A percentile compares a stretch with the other conserved stretches of the same genome.
phyloP scores from a whole-genome alignment of 2,797 vertebrate genomes.

The Protonibea diacanthus region DNA sequence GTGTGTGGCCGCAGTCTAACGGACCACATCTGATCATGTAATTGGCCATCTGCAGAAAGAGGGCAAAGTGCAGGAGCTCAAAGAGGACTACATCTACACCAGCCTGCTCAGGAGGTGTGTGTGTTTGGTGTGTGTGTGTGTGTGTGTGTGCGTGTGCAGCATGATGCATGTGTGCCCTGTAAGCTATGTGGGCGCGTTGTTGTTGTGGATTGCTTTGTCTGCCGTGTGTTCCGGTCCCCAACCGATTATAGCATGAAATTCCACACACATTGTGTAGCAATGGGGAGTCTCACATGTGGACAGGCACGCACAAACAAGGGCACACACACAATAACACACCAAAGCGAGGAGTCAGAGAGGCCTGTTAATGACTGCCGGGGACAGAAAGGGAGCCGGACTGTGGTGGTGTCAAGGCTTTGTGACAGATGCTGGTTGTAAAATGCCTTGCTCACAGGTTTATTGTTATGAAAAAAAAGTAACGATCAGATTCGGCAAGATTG shows the following conservation, averaged over 20 bases:
- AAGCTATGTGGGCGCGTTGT: constrained; percentile 19
- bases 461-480: constrained; percentile 68
- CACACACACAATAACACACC: constrained; percentile 42
- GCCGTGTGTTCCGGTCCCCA: constrained; percentile 71
- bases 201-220: constrained; percentile 63
- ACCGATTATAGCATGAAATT: constrained; percentile 76
- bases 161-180: constrained; percentile 26
- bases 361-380: constrained; percentile 68
- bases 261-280: constrained; percentile 66
- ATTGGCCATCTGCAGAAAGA: constrained; percentile 67
- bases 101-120: constrained; percentile 14
- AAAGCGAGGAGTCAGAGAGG: constrained; percentile 64
- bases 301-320: constrained; percentile 55
- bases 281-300: constrained; percentile 67
- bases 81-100: constrained; percentile 35
- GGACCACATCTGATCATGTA: constrained; percentile 61
- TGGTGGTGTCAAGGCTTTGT: constrained; percentile 70
- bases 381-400: constrained; percentile 61
- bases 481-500: constrained; percentile 69
- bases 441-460: constrained; percentile 76
- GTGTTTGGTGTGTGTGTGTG: constrained; percentile 23
- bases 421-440: constrained; percentile 78
- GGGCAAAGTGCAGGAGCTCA: constrained; percentile 50
- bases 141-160: constrained; percentile 9
- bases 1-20: constrained; percentile 45